Percentiles rank a stretch among this genome's conserved stretches.
Evolutionary conservation across 2,888 invertebrate genomes (phyloP).

Genomic region (Macropis europaea): DNA sequence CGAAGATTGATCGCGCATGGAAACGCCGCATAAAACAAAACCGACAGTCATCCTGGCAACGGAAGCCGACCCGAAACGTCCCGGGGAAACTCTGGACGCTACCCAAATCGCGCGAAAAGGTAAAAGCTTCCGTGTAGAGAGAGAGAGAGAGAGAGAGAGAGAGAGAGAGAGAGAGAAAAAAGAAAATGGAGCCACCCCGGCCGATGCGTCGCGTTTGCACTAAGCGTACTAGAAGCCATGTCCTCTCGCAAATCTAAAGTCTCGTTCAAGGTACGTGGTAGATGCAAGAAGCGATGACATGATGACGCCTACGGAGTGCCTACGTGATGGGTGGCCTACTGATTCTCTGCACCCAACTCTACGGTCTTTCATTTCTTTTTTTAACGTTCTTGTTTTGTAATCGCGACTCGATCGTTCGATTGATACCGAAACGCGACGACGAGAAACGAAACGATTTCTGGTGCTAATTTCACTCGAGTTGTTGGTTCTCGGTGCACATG

Average conservation of each 20-base stretch:
- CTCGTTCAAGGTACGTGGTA: constrained; percentile 38
- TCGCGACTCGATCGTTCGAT: no score
- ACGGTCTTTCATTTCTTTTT: constrained; percentile 1
- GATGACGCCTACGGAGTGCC: constrained; percentile 64
- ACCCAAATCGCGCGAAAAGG: constrained; percentile 39
- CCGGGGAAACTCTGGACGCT: constrained; percentile 36
- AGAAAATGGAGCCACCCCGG: constrained; percentile 54
- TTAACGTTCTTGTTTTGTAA: no score
- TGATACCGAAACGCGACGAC: no score
- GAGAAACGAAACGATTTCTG: constrained; percentile 7
- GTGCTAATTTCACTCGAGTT: no score
- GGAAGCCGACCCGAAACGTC: constrained; percentile 19
- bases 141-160: not conserved
- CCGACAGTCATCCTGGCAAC: constrained; percentile 49
- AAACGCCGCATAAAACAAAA: not conserved
- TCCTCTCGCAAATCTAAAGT: constrained; percentile 58
- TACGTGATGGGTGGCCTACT: constrained; percentile 58
- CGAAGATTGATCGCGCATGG: constrained; percentile 28
- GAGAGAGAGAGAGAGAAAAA: not conserved
- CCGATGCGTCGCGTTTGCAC: constrained; percentile 60
- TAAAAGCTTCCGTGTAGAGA: constrained; percentile 5
- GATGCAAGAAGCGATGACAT: constrained; percentile 68
- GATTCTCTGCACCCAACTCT: constrained; percentile 43
- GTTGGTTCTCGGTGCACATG: constrained; percentile 21
- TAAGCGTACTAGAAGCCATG: constrained; percentile 69